Evolutionary conservation across 35 echinoderm and acorn worm species (phyloP).

Genomic region (Ophiothrix spiculata): DNA sequence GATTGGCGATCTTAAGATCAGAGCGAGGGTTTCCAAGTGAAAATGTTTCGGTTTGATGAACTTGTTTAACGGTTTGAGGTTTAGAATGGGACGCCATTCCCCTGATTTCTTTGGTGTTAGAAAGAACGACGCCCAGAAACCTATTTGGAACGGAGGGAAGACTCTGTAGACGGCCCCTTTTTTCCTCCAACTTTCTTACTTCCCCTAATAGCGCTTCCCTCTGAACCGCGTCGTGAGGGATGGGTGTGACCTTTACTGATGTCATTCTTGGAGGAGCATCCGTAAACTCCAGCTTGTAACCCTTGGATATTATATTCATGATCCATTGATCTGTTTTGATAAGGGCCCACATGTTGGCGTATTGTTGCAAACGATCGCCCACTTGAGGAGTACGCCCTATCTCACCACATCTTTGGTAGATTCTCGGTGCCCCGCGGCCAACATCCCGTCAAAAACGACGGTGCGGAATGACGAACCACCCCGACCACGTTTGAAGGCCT

Average conservation of each 20-base stretch:
- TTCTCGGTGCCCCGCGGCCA: too few relatives aligned
- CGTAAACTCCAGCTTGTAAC: not conserved
- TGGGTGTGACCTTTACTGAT: not conserved
- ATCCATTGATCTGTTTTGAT: not conserved
- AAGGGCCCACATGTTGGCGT: not conserved
- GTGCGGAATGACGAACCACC: too few relatives aligned
- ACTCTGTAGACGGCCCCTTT: not conserved
- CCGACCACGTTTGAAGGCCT: too few relatives aligned
- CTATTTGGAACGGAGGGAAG: not conserved
- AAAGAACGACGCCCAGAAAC: conserved; percentile 27
- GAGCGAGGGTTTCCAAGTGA: conserved; percentile 40
- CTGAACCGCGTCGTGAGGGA: not conserved
- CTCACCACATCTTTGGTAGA: too few relatives aligned
- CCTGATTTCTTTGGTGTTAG: not conserved
- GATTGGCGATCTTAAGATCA: conserved; percentile 1
- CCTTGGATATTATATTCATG: not conserved
- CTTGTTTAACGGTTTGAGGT: conserved; percentile 50
- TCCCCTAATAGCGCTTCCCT: not conserved
- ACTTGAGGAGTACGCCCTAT: too few relatives aligned
- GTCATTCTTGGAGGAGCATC: not conserved
- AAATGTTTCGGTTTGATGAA: conserved; percentile 31
- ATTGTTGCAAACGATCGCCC: not conserved
- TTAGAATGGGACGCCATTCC: conserved; percentile 3
- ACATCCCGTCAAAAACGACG: too few relatives aligned
- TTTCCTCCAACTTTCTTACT: not conserved